Evolutionary conservation across 2,113 vertebrate species (phyloP).

Genomic region (Lasiurus borealis): DNA sequence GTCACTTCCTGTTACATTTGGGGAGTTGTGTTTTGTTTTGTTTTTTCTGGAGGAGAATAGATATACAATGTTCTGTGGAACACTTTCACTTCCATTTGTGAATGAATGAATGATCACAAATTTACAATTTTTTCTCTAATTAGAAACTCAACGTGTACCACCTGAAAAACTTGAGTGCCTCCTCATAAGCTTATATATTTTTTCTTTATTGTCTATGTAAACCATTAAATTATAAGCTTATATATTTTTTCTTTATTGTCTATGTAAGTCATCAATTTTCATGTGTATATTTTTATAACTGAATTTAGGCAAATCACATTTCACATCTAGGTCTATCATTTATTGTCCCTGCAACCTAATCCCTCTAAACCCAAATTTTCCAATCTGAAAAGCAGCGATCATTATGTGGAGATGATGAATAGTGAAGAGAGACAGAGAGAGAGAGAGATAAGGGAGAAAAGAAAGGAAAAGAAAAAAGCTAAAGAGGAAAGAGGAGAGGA

Average conservation of each 20-base stretch:
- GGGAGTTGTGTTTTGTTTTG: too few species aligned
- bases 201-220: background rate
- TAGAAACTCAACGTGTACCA: background rate
- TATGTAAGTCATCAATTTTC: background rate
- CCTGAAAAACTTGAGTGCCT: background rate
- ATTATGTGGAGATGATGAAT: background rate
- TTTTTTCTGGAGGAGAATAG: too few species aligned
- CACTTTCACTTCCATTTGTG: background rate
- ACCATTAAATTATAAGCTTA: background rate
- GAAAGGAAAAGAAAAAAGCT: background rate
- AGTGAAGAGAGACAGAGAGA: background rate
- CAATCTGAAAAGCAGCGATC: background rate
- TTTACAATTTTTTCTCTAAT: background rate
- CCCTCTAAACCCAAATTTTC: background rate
- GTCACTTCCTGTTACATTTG: background rate
- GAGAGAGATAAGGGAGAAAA: background rate
- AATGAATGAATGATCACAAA: conserved; percentile 2
- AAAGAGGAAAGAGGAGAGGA: background rate
- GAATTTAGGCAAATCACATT: background rate
- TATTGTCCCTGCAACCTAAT: background rate
- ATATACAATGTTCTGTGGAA: background rate
- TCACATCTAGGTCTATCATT: background rate
- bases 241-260: background rate
- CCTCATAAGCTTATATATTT: background rate
- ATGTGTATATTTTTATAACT: background rate